Base-by-base conservation (phyloP, 2,888 invertebrate species). In the Portevinia maculata region DNA sequence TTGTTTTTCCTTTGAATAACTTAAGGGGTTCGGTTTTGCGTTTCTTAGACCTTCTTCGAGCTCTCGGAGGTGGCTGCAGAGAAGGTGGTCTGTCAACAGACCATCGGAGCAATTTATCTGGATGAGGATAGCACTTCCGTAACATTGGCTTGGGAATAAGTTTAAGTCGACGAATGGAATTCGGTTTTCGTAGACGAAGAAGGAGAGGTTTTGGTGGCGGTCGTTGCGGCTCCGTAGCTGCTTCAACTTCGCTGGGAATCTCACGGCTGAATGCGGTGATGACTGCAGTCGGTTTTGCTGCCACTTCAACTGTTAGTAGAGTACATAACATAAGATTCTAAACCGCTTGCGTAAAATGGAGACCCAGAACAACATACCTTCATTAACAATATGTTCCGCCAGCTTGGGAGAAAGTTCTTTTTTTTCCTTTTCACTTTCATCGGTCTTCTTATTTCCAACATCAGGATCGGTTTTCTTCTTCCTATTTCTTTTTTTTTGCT, bases 1-100 rank as follows among this genome's bases (percentile, higher is more conserved):
- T 92, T 91, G 15, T 93, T 87, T 93, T 92, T 28, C 93, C 89
- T 6, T 93, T 71, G 0, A 30, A n/a, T 0, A 37, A 60, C 21
- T 64, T 64, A 17, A 17, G 3, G 6, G 53, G 9, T 9, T n/a
- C 41, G 9, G 15, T 30, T 44, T 30, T 57, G 1, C 8, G 48
- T 44, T 46, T 41, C 39, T 6, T 7, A 8, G 15, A 2, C 3
- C 3, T 19, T 28, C 39, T 39, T 7, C 41, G 59, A 37, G n/a
- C 37, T 7, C 15, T 46, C 1, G n/a, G 6, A 1, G 13, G 11
- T 0, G 37, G 19, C 17, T 79, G 74, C 6, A 50, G 39, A 21
- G 41, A 32, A 0, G 41, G 7, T 9, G 55, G 6, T 0, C 34
- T 9, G 0, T 57, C 41, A 1, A 32, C n/a, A 15, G n/a, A 52